Evolutionary conservation across 1,140 invertebrate species (phyloP).

Genomic region (Thalassaphorura encarpata): DNA sequence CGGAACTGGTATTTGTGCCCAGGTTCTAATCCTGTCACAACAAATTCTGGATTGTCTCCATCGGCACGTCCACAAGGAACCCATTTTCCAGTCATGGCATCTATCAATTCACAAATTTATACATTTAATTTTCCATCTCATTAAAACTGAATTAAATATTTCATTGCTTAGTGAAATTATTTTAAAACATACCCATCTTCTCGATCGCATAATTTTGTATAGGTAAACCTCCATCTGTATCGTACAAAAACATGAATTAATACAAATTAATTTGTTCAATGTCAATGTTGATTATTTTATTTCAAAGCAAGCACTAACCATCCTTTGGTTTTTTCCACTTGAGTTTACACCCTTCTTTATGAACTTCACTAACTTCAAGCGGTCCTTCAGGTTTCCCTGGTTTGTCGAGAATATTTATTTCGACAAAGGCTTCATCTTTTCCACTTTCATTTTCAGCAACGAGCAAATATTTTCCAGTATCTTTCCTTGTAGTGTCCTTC

Average conservation of each 20-base stretch:
- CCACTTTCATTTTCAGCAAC: constrained; percentile 87
- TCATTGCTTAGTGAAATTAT: too few relatives aligned
- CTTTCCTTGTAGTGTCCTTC: constrained; percentile 63
- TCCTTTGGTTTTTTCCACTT: constrained; percentile 77
- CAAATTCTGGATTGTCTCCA: constrained; percentile 72
- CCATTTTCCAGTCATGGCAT: constrained; percentile 74
- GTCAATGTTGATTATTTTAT: too few relatives aligned
- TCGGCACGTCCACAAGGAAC: constrained; percentile 73
- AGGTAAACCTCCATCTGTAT: constrained; percentile 92
- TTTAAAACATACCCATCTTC: too few relatives aligned
- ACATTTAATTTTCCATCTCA: too few relatives aligned
- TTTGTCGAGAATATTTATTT: constrained; percentile 88
- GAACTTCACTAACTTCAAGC: constrained; percentile 79
- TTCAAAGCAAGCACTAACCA: too few relatives aligned
- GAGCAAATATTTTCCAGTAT: constrained; percentile 84
- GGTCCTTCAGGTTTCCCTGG: constrained; percentile 90
- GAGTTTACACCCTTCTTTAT: constrained; percentile 89
- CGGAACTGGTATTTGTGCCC: constrained; percentile 91
- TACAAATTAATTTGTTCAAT: background rate
- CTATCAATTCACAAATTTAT: constrained; percentile 89
- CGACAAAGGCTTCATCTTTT: constrained; percentile 84
- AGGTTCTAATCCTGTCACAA: constrained; percentile 78
- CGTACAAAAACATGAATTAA: constrained; percentile 47
- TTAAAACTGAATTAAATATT: too few relatives aligned
- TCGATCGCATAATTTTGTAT: too few relatives aligned